These are phyloP conservation scores for Eudyptes chrysolophus DNA, from an alignment of 2,113 vertebrate species.

Conservation along the genomic window DNA sequence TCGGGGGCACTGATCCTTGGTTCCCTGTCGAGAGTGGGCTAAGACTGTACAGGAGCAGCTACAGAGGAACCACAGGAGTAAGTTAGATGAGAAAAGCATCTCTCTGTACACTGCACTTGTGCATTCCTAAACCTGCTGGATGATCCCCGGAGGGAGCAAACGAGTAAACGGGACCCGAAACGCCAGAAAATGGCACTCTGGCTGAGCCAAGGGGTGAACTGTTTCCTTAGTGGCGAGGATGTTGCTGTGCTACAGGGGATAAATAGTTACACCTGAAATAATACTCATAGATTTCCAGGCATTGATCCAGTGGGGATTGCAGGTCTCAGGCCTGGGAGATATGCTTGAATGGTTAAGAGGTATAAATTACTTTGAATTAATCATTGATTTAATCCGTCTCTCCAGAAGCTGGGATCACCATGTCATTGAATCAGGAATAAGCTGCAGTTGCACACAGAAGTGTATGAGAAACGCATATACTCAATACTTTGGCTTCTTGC, in stretches of 20 bases:
- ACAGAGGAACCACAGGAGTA: neutral
- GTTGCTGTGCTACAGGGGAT: neutral
- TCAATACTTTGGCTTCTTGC: neutral
- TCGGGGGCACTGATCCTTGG: neutral
- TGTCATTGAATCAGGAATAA: neutral
- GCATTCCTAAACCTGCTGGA: neutral
- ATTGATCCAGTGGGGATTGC: neutral
- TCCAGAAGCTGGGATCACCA: neutral
- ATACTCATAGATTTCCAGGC: neutral
- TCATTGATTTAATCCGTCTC: neutral
- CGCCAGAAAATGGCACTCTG: neutral
- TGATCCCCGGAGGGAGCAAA: neutral
- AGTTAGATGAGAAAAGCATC: neutral
- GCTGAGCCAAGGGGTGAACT: neutral
- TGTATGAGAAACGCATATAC: neutral
- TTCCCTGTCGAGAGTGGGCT: neutral
- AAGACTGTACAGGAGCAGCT: neutral
- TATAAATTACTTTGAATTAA: slow-evolving; percentile 36
- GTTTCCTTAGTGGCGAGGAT: neutral
- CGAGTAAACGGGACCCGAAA: neutral
- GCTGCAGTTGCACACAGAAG: neutral
- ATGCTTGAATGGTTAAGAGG: slow-evolving; percentile 1
- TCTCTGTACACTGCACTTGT: neutral
- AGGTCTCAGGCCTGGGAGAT: neutral
- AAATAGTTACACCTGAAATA: slow-evolving; percentile 16